phyloP scores from a whole-genome alignment of 2,797 vertebrate species.

The Lepilemur ruficaudatus region DNA sequence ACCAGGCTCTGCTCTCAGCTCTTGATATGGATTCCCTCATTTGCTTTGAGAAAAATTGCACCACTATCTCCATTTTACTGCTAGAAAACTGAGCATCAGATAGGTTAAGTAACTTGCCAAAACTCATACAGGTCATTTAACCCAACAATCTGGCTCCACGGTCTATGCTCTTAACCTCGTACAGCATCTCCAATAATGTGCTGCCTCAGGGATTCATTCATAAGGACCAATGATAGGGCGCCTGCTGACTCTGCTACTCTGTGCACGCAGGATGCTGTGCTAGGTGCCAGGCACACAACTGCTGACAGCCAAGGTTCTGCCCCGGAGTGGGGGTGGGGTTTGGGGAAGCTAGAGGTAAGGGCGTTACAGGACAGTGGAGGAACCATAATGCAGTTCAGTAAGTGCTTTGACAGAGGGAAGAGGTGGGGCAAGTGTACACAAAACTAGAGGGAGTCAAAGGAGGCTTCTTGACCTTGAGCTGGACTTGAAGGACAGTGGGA shows the following conservation, averaged over 20 bases:
- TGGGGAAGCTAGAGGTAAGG: background rate
- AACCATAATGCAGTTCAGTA: background rate
- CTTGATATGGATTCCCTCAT: background rate
- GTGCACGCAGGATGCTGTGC: fast-evolving
- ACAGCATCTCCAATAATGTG: background rate
- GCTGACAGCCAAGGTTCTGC: background rate
- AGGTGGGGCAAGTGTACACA: background rate
- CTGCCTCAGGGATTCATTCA: background rate
- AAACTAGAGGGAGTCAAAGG: background rate
- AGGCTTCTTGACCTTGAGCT: background rate
- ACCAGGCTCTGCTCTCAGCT: background rate
- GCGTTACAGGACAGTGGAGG: background rate
- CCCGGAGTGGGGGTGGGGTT: no score
- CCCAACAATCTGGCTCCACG: background rate
- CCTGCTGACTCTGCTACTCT: background rate
- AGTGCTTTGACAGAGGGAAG: background rate
- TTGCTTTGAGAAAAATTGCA: background rate
- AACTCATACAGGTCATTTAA: background rate
- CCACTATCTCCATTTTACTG: background rate
- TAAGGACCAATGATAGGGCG: background rate
- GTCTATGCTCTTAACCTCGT: background rate
- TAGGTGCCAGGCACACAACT: background rate
- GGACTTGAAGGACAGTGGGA: background rate
- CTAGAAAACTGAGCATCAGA: background rate
- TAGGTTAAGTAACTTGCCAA: background rate